Evolutionary conservation across 1,140 invertebrate species (phyloP).

Genomic region (Drosophila subpulchrella): DNA sequence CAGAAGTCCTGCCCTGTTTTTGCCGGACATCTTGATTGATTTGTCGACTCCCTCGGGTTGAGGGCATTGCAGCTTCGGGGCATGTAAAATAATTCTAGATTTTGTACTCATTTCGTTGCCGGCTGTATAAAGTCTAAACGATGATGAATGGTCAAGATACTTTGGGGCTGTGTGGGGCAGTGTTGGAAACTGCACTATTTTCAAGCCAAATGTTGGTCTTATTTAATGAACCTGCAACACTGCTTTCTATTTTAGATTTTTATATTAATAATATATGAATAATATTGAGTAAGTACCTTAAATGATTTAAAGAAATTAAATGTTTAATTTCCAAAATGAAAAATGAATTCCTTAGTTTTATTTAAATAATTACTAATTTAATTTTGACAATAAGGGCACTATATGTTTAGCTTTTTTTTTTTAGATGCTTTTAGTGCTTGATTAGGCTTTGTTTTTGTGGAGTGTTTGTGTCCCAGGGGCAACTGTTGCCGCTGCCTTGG

Average conservation of each 20-base stretch:
- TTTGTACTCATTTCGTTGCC: constrained; percentile 18
- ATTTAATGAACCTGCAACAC: no score
- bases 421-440: neutral
- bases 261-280: no score
- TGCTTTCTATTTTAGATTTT: no score
- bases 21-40: constrained; percentile 41
- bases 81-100: constrained; percentile 48
- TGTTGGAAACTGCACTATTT: neutral
- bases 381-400: neutral
- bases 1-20: constrained; percentile 2
- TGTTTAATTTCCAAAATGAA: no score
- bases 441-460: neutral
- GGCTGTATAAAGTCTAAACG: constrained; percentile 27
- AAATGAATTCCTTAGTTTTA: neutral
- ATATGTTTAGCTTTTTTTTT: neutral
- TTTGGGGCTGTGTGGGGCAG: neutral
- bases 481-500: constrained; percentile 3
- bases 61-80: constrained; percentile 15
- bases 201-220: neutral
- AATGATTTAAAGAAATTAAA: no score
- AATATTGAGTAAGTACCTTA: no score
- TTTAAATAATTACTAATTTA: neutral
- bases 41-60: constrained; percentile 26
- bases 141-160: constrained; percentile 48
- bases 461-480: neutral